phyloP scores from a whole-genome alignment of 2,113 vertebrate species.

The Cyanoliseus patagonus region DNA sequence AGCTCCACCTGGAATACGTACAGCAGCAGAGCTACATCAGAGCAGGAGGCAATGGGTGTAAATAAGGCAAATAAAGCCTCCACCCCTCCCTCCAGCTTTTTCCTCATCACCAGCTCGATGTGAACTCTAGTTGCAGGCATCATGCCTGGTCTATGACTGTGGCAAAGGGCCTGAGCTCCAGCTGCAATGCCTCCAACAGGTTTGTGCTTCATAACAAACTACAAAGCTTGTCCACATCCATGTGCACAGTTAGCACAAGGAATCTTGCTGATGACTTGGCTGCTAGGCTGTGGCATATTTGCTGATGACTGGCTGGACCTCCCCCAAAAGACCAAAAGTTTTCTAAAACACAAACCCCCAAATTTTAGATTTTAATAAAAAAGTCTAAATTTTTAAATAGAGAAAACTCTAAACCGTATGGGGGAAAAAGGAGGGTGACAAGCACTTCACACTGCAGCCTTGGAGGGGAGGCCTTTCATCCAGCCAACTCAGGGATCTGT shows the following conservation, averaged over 20 bases:
- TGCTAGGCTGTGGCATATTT: neutral
- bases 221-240: neutral
- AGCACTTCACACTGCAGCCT: neutral
- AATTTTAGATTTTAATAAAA: neutral
- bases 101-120: neutral
- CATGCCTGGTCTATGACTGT: neutral
- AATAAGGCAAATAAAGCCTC: neutral
- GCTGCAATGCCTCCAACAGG: neutral
- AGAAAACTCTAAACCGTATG: neutral
- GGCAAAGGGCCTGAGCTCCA: neutral
- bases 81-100: neutral
- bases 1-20: rapidly evolving
- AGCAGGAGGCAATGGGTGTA: rapidly evolving
- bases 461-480: neutral
- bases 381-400: neutral
- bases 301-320: neutral
- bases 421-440: neutral
- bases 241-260: rapidly evolving
- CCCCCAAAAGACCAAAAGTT: neutral
- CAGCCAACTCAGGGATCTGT: neutral
- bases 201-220: neutral
- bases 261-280: neutral
- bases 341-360: neutral
- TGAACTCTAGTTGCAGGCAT: neutral
- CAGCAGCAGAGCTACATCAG: neutral